A percentile compares a stretch with the other conserved stretches of the same genome.
Conservation (phyloP, 2,888 invertebrate genomes). For the Nowickia ferox region DNA sequence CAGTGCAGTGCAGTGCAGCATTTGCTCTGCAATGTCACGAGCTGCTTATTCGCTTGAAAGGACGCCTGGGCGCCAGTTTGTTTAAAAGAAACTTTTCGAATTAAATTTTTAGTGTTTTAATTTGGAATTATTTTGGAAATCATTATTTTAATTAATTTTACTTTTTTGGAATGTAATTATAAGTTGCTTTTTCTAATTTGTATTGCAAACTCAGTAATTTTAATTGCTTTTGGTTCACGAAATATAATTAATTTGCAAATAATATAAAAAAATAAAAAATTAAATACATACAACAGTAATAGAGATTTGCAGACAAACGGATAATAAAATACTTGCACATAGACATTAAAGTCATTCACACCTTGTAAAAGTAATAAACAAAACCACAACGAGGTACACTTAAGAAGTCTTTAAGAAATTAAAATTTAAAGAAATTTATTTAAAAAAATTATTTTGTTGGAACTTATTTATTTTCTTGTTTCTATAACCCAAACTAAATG, state of each 20-base stretch:
- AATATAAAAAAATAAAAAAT: neutral
- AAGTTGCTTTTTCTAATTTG: neutral
- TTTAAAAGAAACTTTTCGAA: neutral
- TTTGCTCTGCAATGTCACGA: conserved; percentile 66
- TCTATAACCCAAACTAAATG: no score
- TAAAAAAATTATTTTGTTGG: no score
- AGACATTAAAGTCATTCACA: conserved; percentile 56
- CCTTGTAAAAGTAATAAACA: conserved; percentile 21
- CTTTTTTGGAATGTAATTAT: conserved; percentile 8
- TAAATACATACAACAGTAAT: neutral
- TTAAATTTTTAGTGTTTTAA: neutral
- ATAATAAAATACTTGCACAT: neutral
- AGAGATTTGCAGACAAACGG: neutral
- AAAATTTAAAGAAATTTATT: neutral
- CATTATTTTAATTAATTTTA: conserved; percentile 22
- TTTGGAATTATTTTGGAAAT: neutral
- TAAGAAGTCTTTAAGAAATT: neutral
- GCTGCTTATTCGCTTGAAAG: conserved; percentile 25
- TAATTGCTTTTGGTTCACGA: conserved; percentile 16
- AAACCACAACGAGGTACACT: neutral
- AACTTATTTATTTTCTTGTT: no score
- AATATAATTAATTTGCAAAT: neutral
- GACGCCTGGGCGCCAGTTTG: conserved; percentile 59
- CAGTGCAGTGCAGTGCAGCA: conserved; percentile 36
- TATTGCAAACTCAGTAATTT: conserved; percentile 25